Percentiles rank a stretch among this genome's conserved stretches.
Conservation (phyloP, 1,140 invertebrate species). For the Archegozetes longisetosus region DNA sequence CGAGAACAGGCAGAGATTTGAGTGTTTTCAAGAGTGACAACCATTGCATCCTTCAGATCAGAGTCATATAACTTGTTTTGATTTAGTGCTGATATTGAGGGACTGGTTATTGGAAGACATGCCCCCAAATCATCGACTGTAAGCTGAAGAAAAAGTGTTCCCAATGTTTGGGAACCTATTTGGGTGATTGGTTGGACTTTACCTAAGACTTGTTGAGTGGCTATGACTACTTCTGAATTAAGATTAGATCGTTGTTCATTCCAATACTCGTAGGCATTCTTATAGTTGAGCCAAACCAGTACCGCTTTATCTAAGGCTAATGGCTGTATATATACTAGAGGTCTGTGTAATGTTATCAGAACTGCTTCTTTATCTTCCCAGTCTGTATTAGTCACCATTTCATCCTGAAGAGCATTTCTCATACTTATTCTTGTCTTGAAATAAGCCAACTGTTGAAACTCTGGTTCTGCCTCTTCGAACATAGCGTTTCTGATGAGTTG, state of each 20-base stretch:
- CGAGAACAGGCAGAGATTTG: conserved; percentile 77
- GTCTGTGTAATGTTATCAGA: conserved; percentile 71
- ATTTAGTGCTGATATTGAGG: neutral
- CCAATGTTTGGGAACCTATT: conserved; percentile 38
- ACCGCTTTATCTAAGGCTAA: conserved; percentile 90
- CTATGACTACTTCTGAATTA: conserved; percentile 50
- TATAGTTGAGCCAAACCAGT: conserved; percentile 93
- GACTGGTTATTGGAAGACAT: conserved; percentile 52
- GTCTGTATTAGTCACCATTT: conserved; percentile 48
- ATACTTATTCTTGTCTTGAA: conserved; percentile 77
- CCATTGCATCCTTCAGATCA: conserved; percentile 71
- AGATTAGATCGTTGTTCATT: conserved; percentile 78
- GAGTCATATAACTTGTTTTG: conserved; percentile 35
- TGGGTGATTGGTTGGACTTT: conserved; percentile 39
- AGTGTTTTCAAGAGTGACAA: conserved; percentile 83
- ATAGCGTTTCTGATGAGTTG: conserved; percentile 77
- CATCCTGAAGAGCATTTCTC: conserved; percentile 46
- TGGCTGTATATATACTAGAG: conserved; percentile 85
- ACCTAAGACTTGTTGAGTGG: conserved; percentile 58
- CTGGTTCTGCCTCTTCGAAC: conserved; percentile 89
- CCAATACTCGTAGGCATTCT: conserved; percentile 98
- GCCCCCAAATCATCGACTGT: conserved; percentile 95
- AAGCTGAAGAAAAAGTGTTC: conserved; percentile 78
- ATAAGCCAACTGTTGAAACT: conserved; percentile 91
- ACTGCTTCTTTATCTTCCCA: conserved; percentile 73